Conservation (phyloP, 2,797 vertebrate species). For the Oreortyx pictus region DNA sequence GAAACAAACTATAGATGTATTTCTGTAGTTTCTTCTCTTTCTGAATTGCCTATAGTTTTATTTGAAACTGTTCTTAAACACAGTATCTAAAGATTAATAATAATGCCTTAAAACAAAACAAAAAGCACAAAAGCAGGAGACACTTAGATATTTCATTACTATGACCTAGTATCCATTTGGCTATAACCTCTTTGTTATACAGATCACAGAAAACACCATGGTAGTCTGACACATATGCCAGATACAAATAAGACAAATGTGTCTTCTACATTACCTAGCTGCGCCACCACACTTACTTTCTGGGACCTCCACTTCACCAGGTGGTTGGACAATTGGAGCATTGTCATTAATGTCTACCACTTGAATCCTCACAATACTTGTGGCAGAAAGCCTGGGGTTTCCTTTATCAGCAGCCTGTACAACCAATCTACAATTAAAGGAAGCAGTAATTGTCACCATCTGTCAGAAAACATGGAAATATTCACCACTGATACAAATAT, state of each 20-base stretch:
- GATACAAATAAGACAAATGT: no score
- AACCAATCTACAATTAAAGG: slow-evolving; percentile 83
- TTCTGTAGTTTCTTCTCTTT: slow-evolving; percentile 8
- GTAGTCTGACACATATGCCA: neutral
- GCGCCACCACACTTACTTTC: slow-evolving; percentile 85
- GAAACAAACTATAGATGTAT: neutral
- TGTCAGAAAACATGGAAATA: slow-evolving; percentile 9
- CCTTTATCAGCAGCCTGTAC: slow-evolving; percentile 90
- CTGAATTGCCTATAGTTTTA: neutral
- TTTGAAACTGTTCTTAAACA: slow-evolving; percentile 13
- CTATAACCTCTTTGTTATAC: neutral
- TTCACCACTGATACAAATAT: neutral
- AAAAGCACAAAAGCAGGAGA: neutral
- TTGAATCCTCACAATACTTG: slow-evolving; percentile 82
- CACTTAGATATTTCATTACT: neutral
- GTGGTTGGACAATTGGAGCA: slow-evolving; percentile 83
- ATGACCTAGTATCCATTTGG: neutral
- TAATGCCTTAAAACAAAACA: neutral
- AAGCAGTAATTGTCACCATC: slow-evolving; percentile 32
- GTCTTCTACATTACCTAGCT: neutral
- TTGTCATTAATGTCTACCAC: slow-evolving; percentile 93
- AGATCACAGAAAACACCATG: neutral
- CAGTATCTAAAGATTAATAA: neutral
- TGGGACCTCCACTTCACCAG: slow-evolving; percentile 82
- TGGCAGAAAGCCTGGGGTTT: slow-evolving; percentile 86